phyloP scores from a whole-genome alignment of 2,113 vertebrate genomes.

The Syngnathus typhle region DNA sequence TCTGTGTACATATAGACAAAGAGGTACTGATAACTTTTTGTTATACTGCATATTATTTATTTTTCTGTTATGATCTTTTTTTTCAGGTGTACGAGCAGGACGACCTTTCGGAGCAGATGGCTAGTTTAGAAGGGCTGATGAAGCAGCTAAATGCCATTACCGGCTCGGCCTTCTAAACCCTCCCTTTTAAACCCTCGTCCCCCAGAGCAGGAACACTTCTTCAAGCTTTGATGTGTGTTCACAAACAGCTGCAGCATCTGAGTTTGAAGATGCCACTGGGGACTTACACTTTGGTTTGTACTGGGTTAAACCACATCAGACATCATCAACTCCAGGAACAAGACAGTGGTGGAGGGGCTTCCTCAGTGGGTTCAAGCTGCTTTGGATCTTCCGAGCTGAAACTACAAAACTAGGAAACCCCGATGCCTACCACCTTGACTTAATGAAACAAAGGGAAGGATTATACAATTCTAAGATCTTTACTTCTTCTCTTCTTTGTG shows the following conservation, averaged over 20 bases:
- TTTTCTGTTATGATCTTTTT: not conserved
- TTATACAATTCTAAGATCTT: constrained; percentile 17
- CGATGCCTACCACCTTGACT: constrained; percentile 25
- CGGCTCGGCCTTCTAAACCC: constrained; percentile 86
- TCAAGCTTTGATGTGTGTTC: constrained; percentile 20
- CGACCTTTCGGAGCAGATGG: constrained; percentile 95
- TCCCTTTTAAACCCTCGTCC: constrained; percentile 6
- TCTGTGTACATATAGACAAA: too few relatives aligned
- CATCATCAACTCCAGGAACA: constrained; percentile 25
- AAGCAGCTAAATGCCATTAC: constrained; percentile 97
- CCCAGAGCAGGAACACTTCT: constrained; percentile 26
- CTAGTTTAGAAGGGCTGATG: constrained; percentile 94
- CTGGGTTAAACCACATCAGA: constrained; percentile 24
- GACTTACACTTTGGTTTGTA: constrained; percentile 18
- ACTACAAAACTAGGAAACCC: constrained; percentile 26
- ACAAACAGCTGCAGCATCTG: constrained; percentile 1
- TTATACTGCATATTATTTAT: not conserved
- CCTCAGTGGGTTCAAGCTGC: constrained; percentile 32
- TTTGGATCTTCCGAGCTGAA: constrained; percentile 26
- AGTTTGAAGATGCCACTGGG: constrained; percentile 35
- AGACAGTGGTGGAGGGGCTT: constrained; percentile 7
- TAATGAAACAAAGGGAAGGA: constrained; percentile 26
- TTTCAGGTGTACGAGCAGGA: constrained; percentile 91
- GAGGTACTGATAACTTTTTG: too few relatives aligned
- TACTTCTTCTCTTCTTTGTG: constrained; percentile 41